A percentile compares a stretch with the other conserved stretches of the same genome.
These are phyloP conservation scores for Anhinga rufa DNA, from an alignment of 2,113 vertebrate genomes.

Conservation along the genomic window DNA sequence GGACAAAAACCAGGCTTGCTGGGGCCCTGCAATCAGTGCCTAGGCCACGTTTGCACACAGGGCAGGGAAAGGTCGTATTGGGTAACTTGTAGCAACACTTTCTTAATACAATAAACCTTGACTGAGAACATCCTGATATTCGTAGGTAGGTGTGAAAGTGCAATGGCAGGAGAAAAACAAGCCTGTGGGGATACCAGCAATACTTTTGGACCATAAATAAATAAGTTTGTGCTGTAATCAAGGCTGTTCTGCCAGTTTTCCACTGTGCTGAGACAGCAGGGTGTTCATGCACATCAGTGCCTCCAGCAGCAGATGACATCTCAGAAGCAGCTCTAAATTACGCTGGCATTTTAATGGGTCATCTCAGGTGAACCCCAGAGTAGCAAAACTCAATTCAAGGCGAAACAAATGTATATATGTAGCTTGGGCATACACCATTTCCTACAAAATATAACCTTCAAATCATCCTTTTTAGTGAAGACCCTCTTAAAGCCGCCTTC, in stretches of 20 bases:
- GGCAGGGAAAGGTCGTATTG: not conserved
- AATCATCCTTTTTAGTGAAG: not conserved
- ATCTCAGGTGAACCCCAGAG: not conserved
- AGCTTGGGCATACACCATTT: not conserved
- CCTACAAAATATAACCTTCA: not conserved
- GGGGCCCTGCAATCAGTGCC: not conserved
- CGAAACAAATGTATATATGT: accelerated
- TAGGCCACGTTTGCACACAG: not conserved
- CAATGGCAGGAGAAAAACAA: not conserved
- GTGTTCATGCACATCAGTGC: not conserved
- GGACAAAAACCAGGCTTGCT: accelerated
- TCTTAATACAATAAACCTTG: not conserved
- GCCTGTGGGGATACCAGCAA: not conserved
- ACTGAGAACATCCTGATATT: not conserved
- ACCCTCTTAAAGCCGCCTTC: not conserved
- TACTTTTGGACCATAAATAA: not conserved
- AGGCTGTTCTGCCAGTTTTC: not conserved
- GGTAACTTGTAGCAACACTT: not conserved
- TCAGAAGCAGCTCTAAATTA: not conserved
- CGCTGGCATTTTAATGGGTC: not conserved
- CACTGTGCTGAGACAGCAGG: not conserved
- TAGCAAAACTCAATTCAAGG: not conserved
- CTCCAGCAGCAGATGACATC: not conserved
- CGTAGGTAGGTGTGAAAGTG: not conserved
- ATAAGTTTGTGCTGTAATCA: not conserved